Evolutionary conservation across 2,113 vertebrate genomes (phyloP).

Genomic region (Mirza zaza): DNA sequence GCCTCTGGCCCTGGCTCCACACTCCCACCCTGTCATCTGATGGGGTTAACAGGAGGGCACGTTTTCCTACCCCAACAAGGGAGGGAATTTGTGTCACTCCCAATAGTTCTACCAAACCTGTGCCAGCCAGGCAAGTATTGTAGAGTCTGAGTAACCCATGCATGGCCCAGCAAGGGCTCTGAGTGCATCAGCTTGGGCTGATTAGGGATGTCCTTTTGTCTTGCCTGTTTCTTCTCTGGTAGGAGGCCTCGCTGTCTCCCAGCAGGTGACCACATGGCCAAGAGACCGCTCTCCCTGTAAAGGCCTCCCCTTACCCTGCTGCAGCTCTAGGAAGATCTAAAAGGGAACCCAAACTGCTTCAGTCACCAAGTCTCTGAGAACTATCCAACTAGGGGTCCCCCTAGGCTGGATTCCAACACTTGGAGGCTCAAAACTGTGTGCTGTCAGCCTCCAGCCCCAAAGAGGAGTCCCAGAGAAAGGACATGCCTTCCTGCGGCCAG

Average conservation of each 20-base stretch:
- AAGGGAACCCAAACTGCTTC: not conserved
- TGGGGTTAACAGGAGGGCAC: not conserved
- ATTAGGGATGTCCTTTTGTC: not conserved
- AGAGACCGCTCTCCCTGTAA: not conserved
- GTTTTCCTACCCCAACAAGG: not conserved
- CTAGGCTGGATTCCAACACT: not conserved
- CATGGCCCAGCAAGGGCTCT: not conserved
- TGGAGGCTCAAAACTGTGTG: not conserved
- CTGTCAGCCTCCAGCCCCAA: not conserved
- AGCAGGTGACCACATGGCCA: not conserved
- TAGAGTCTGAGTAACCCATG: not conserved
- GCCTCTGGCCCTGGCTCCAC: not conserved
- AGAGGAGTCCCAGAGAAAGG: constrained; percentile 1
- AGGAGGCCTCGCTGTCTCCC: not conserved
- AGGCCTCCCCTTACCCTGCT: not conserved
- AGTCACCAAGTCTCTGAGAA: not conserved
- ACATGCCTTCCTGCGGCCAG: constrained; percentile 92
- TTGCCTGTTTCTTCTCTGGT: not conserved
- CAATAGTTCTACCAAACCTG: not conserved
- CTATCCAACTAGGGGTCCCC: not conserved
- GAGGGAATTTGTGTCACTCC: not conserved
- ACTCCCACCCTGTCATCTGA: not conserved
- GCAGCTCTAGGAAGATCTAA: not conserved
- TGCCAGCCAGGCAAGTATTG: not conserved
- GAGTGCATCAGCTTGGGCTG: not conserved